Evolutionary conservation across 2,888 invertebrate species (phyloP).

Genomic region (Scrobipalpa costella): DNA sequence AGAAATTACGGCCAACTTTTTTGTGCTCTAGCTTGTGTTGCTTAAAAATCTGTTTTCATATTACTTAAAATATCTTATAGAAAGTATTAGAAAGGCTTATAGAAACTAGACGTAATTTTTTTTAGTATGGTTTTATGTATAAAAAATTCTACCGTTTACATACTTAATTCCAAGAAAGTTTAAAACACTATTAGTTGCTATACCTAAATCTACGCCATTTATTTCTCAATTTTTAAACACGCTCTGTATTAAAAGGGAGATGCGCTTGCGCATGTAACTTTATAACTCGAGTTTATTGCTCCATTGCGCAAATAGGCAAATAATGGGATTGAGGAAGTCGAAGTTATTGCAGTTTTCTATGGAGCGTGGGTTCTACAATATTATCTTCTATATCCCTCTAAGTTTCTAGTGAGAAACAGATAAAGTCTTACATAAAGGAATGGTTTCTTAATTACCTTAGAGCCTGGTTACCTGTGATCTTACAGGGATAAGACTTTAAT

Average conservation of each 20-base stretch:
- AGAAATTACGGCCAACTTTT: too few relatives aligned
- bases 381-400: neutral
- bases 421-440: neutral
- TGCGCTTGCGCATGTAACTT: slow-evolving; percentile 24
- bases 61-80: too few relatives aligned
- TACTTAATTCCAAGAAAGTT: too few relatives aligned
- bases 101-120: too few relatives aligned
- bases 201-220: too few relatives aligned
- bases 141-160: too few relatives aligned
- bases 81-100: too few relatives aligned
- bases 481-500: slow-evolving; percentile 7
- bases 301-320: slow-evolving; percentile 23
- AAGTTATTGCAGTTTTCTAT: slow-evolving; percentile 15
- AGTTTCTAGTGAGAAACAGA: neutral
- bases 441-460: neutral
- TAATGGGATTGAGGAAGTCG: slow-evolving; percentile 20
- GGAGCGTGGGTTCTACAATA: slow-evolving; percentile 18
- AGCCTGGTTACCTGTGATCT: neutral
- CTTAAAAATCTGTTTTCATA: too few relatives aligned
- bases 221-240: neutral
- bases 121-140: too few relatives aligned
- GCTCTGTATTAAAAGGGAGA: slow-evolving; percentile 9
- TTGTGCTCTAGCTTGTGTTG: too few relatives aligned
- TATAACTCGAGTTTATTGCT: slow-evolving; percentile 21
- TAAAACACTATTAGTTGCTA: too few relatives aligned